These are phyloP conservation scores for Martes martes DNA, from an alignment of 2,113 vertebrate species.

Conservation along the genomic window DNA sequence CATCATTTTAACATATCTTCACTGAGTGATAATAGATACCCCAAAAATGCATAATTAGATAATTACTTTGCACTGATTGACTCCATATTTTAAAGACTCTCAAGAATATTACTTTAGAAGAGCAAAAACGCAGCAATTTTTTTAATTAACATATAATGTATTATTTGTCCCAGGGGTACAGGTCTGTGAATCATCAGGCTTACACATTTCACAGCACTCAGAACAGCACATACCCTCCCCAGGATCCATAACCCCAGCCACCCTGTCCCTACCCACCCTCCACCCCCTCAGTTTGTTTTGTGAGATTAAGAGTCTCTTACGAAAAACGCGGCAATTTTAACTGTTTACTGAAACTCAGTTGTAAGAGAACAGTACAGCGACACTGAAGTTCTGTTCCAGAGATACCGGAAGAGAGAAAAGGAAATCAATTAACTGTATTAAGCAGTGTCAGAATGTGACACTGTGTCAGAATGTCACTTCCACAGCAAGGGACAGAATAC, in stretches of 20 bases:
- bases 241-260: no score
- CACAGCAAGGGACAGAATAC: background rate
- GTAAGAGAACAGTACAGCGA: background rate
- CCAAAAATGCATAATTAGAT: slow-evolving; percentile 38
- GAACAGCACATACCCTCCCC: no score
- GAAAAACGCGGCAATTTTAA: background rate
- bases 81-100: background rate
- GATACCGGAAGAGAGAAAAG: background rate
- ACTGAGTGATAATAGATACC: background rate
- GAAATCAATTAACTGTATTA: background rate
- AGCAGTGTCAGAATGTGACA: background rate
- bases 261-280: no score
- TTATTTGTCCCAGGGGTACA: no score
- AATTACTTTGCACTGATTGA: background rate
- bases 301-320: background rate
- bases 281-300: no score
- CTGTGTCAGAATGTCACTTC: background rate
- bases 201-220: no score
- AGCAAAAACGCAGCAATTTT: background rate
- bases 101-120: background rate
- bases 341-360: background rate
- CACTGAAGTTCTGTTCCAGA: background rate
- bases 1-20: background rate
- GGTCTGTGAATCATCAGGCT: no score
- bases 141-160: no score